Evolutionary conservation across 2,797 vertebrate genomes (phyloP).

Genomic region (Gallinago solitaria): DNA sequence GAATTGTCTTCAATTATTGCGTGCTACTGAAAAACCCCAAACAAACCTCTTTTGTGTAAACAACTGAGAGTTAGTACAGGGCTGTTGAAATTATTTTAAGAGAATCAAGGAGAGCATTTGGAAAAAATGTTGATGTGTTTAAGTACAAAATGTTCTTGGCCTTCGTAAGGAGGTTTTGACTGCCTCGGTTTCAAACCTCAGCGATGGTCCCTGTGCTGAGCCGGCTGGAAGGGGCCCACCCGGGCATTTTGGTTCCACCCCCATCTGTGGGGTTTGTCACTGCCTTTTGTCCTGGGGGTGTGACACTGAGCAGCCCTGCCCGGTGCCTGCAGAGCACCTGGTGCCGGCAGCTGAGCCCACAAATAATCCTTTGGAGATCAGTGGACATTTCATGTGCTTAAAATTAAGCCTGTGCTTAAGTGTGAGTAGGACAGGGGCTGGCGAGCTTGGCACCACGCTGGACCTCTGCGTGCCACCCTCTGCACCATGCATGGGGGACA

Average conservation of each 20-base stretch:
- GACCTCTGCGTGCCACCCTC: neutral
- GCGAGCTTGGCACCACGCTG: rapidly evolving
- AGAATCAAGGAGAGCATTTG: neutral
- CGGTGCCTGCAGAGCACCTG: neutral
- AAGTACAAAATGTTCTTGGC: rapidly evolving
- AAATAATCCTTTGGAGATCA: neutral
- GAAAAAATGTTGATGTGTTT: rapidly evolving
- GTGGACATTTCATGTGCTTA: neutral
- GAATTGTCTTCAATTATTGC: neutral
- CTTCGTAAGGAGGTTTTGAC: neutral
- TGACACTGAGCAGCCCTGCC: neutral
- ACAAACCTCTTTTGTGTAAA: neutral
- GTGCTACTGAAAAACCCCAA: neutral
- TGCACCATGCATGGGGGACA: rapidly evolving
- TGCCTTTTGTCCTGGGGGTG: neutral
- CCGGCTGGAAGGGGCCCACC: neutral
- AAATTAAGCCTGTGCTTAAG: neutral
- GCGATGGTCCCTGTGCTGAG: rapidly evolving
- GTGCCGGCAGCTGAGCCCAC: neutral
- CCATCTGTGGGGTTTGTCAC: rapidly evolving
- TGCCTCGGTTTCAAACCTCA: rapidly evolving
- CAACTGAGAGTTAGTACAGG: neutral
- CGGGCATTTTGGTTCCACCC: rapidly evolving
- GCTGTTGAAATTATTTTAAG: neutral
- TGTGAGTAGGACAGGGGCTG: rapidly evolving